A percentile compares a stretch with the other conserved stretches of the same genome.
Conservation (phyloP, 2,113 vertebrate genomes). For the Megaptera novaeangliae region DNA sequence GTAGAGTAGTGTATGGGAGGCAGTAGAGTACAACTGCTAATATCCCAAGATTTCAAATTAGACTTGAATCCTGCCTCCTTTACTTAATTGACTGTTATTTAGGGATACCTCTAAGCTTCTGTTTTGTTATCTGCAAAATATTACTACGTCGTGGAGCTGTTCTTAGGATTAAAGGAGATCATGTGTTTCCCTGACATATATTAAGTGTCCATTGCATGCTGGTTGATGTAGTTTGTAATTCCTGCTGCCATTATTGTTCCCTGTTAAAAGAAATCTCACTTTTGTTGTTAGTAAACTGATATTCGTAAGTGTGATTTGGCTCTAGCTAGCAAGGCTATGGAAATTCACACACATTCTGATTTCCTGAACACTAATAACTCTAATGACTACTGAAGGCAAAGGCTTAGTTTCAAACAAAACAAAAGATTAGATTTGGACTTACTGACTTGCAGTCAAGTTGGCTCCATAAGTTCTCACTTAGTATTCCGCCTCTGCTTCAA, state of each 20-base stretch:
- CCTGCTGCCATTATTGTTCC: background rate
- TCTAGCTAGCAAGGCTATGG: background rate
- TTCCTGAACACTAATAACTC: conserved; percentile 21
- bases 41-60: background rate
- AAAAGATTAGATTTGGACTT: conserved; percentile 9
- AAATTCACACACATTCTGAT: conserved; percentile 27
- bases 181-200: background rate
- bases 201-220: background rate
- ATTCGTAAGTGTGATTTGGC: background rate
- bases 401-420: conserved; percentile 46
- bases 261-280: conserved; percentile 13
- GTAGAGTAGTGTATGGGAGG: background rate
- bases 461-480: background rate
- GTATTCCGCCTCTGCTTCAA: background rate
- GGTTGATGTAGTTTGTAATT: background rate
- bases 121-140: background rate
- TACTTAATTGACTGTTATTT: background rate
- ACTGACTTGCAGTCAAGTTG: conserved; percentile 9
- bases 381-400: background rate
- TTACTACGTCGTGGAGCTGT: background rate
- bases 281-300: conserved; percentile 35
- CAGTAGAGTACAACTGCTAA: background rate
- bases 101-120: background rate
- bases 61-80: background rate
- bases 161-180: background rate